Evolutionary conservation across 1,140 invertebrate species (phyloP).

Genomic region (Drepana arcuata): DNA sequence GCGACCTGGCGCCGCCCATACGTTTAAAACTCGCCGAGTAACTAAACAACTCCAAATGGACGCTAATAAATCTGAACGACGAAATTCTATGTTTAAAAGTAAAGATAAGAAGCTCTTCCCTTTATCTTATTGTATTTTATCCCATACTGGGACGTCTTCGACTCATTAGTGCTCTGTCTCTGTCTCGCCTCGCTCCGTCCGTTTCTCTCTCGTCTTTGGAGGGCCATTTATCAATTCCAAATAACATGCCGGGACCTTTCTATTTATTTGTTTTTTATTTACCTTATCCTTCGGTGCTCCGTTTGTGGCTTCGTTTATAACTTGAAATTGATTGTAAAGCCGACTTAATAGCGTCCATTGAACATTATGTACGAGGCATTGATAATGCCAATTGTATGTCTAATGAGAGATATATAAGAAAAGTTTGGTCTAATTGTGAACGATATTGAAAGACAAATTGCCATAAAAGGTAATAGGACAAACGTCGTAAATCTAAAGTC

Average conservation of each 20-base stretch:
- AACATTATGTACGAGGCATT: conserved; percentile 43
- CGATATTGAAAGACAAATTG: conserved; percentile 6
- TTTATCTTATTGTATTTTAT: conserved; percentile 51
- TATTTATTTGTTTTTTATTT: conserved; percentile 67
- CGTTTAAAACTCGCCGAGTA: conserved; percentile 17
- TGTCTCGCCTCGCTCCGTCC: conserved; percentile 42
- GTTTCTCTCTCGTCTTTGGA: conserved; percentile 47
- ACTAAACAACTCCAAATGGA: conserved; percentile 6
- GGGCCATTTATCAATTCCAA: conserved; percentile 69
- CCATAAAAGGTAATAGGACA: conserved; percentile 15
- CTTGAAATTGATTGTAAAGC: conserved; percentile 66
- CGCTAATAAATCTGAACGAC: conserved; percentile 26
- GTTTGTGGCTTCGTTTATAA: conserved; percentile 46
- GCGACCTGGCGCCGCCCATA: conserved; percentile 26
- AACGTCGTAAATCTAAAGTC: conserved; percentile 19
- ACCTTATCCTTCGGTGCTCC: conserved; percentile 56
- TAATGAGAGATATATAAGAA: conserved; percentile 30
- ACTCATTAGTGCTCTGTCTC: conserved; percentile 57
- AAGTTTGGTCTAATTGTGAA: conserved; percentile 10
- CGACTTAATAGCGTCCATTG: conserved; percentile 54
- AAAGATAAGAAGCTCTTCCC: conserved; percentile 54
- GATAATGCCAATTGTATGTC: conserved; percentile 56
- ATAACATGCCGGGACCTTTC: conserved; percentile 65
- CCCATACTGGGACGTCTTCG: conserved; percentile 35
- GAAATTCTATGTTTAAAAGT: conserved; percentile 27